Evolutionary conservation across 2,797 vertebrate genomes (phyloP), one percentile per base, ranked within the genome.

Genomic region (Pogoniulus pusillus): DNA sequence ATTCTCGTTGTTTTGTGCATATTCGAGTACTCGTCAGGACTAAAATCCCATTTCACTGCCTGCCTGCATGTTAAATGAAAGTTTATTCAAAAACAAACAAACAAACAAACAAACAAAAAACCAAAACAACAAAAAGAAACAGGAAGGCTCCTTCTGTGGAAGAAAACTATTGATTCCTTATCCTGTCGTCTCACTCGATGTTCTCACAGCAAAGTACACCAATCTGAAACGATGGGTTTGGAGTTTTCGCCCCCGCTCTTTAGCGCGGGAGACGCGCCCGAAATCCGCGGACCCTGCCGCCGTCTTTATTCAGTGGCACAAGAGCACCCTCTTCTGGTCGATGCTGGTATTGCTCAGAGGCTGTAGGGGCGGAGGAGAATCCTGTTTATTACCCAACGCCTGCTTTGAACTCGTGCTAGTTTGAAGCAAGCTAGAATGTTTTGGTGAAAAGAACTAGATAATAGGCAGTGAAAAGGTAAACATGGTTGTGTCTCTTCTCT

Each of bases 241-340:
- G 54, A 39, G 39, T 7, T 72, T 89, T 91, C 90, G 63, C 85
- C 27, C 86, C n/a, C 81, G 6, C 22, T 84, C 78, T 88, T 37
- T 64, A 57, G 0, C 27, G 39, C 16, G 69, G 41, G 64, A 94
- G 94, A 90, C 17, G 27, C 63, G 49, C 39, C 30, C 49, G 64
- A 53, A 68, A 22, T 3, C 20, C 45, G 27, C 72, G 10, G 16
- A 75, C 39, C 1, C 16, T 10, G 23, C 16, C 1, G 1, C 19
- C 1, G 1, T 47, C 78, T 35, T 69, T 84, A 17, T 96, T 95
- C 89, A 85, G 75, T 30, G 92, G 93, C 91, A 71, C 95, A 51
- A 54, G 95, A 74, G 90, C 85, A 92, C 97, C 97, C 97, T 85
- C 97, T 96, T 85, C 94, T 95, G 97, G 96, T 82, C 71, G 82